phyloP scores from a whole-genome alignment of 2,888 invertebrate genomes.

The Lacanobia oleracea region DNA sequence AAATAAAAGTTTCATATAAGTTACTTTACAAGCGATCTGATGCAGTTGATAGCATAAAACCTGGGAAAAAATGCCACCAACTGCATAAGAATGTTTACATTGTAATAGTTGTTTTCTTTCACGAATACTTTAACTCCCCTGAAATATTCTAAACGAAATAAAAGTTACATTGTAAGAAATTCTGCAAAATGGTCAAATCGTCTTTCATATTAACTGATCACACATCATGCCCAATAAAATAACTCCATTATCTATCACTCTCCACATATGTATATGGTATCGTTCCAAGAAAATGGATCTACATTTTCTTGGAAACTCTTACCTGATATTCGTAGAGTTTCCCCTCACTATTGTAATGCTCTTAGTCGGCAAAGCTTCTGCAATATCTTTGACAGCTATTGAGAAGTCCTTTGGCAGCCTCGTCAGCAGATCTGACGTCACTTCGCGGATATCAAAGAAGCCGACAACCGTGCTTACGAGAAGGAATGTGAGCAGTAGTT shows the following conservation, averaged over 20 bases:
- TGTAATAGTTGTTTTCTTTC: no score
- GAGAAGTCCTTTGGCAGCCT: slow-evolving; percentile 80
- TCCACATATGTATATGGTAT: background rate
- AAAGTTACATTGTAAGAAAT: no score
- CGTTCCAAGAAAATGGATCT: no score
- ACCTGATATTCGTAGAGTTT: slow-evolving; percentile 84
- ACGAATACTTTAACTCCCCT: no score
- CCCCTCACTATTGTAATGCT: slow-evolving; percentile 83
- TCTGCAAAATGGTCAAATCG: no score
- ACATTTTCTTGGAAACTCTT: slow-evolving; percentile 29
- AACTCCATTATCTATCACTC: background rate
- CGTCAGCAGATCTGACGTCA: slow-evolving; percentile 75
- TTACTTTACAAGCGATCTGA: no score
- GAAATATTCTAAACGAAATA: no score
- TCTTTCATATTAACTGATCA: background rate
- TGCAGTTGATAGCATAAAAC: no score
- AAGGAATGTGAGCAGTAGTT: slow-evolving; percentile 56
- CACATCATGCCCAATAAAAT: background rate
- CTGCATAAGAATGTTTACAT: no score
- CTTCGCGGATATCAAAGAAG: slow-evolving; percentile 79
- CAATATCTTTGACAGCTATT: slow-evolving; percentile 84
- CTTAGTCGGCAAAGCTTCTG: slow-evolving; percentile 80
- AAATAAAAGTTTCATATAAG: no score
- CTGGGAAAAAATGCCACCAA: no score
- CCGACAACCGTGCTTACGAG: slow-evolving; percentile 59